These are phyloP conservation scores for Podotricha telesiphe DNA, from an alignment of 2,888 invertebrate species.

Conservation along the genomic window DNA sequence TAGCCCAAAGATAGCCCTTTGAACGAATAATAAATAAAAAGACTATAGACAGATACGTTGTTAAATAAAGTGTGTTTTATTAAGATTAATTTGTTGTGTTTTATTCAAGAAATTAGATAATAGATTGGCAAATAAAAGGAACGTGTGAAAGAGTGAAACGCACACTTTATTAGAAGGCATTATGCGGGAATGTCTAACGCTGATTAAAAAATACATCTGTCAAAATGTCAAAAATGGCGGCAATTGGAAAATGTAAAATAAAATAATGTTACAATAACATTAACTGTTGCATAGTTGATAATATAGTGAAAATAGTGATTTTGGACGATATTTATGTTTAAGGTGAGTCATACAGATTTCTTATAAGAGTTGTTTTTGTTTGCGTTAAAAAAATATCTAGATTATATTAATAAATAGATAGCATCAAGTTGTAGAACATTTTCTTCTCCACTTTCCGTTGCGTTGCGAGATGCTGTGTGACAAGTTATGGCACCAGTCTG, in stretches of 20 bases:
- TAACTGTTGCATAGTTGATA: not conserved
- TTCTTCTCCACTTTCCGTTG: too few species aligned
- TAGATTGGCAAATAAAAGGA: not conserved
- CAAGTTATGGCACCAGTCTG: too few species aligned
- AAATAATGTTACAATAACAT: not conserved
- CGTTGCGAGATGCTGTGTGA: too few species aligned
- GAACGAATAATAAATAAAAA: not conserved
- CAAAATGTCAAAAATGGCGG: constrained; percentile 7
- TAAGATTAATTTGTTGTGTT: not conserved
- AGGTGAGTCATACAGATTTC: not conserved
- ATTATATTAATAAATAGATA: too few species aligned
- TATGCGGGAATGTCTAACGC: constrained; percentile 1
- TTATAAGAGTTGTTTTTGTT: too few species aligned
- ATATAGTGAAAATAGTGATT: constrained; percentile 1
- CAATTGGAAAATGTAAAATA: constrained; percentile 11
- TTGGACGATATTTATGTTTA: constrained; percentile 5
- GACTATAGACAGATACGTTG: not conserved
- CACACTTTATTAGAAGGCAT: constrained; percentile 4
- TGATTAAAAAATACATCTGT: constrained; percentile 5
- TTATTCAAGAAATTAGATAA: not conserved
- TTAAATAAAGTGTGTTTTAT: not conserved
- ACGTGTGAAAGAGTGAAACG: not conserved
- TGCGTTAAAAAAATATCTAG: too few species aligned
- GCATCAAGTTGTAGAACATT: too few species aligned
- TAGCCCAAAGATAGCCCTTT: too few species aligned